Conservation (phyloP, 2,797 vertebrate genomes). For the Chelonia mydas region DNA sequence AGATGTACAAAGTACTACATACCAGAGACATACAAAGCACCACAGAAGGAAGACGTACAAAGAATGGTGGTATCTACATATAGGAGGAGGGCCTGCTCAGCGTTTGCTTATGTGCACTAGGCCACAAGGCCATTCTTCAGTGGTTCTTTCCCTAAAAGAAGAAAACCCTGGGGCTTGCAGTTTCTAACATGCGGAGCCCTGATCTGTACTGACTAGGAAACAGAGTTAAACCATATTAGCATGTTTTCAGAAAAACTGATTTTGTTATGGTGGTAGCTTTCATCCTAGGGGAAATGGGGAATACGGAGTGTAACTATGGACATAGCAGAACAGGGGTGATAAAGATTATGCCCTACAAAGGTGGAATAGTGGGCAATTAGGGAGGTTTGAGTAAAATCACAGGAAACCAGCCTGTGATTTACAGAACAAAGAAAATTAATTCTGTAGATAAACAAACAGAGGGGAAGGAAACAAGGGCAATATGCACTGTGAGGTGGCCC, state of each 20-base stretch:
- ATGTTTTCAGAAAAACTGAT: neutral
- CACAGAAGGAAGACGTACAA: neutral
- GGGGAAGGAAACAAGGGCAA: neutral
- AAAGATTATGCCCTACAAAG: neutral
- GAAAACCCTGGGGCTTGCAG: neutral
- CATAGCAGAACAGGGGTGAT: neutral
- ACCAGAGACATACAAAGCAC: neutral
- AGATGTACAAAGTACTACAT: neutral
- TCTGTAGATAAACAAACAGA: neutral
- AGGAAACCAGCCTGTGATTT: neutral
- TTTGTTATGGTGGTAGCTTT: slow-evolving; percentile 13
- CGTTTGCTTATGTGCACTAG: neutral
- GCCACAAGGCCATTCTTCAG: neutral
- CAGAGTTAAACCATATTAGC: neutral
- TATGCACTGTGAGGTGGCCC: neutral
- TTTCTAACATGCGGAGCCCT: neutral
- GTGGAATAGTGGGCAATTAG: neutral
- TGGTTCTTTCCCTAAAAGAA: neutral
- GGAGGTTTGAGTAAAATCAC: neutral
- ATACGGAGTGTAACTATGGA: neutral
- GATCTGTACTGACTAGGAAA: neutral
- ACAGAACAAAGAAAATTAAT: neutral
- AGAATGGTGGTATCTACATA: neutral
- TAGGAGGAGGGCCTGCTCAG: neutral
- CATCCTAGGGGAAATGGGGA: neutral